These are phyloP conservation scores for Eretmocerus hayati DNA, from an alignment of 2,888 invertebrate species.

Conservation along the genomic window DNA sequence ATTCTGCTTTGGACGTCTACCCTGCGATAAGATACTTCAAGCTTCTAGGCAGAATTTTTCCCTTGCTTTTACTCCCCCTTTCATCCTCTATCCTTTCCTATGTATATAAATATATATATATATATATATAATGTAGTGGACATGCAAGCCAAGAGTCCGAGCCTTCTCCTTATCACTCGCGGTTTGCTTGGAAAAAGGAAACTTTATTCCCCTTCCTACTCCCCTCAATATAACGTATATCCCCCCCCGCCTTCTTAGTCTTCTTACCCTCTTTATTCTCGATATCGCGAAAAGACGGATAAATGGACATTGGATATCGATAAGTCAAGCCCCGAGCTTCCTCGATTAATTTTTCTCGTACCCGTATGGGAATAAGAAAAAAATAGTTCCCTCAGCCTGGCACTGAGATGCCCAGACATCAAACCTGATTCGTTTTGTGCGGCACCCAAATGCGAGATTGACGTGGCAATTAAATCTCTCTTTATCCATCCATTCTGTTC, in stretches of 20 bases:
- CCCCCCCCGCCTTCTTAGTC: background rate
- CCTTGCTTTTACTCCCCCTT: conserved; percentile 3
- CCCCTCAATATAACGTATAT: background rate
- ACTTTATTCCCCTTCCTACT: conserved; percentile 3
- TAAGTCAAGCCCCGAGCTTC: conserved; percentile 20
- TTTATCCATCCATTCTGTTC: no score
- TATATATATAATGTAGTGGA: no score
- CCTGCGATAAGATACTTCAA: conserved; percentile 37
- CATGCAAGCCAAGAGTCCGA: no score
- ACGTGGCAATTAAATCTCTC: no score
- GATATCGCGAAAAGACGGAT: conserved; percentile 18
- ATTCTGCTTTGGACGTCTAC: conserved; percentile 40
- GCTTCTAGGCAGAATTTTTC: conserved; percentile 24
- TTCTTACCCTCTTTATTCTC: conserved; percentile 2
- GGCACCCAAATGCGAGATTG: no score
- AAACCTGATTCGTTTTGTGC: no score
- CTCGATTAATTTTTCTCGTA: conserved; percentile 23
- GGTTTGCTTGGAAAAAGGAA: conserved; percentile 2
- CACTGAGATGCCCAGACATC: conserved; percentile 9
- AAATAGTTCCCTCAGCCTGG: conserved; percentile 11
- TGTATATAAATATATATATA: background rate
- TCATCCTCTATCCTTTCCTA: background rate
- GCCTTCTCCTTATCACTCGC: conserved; percentile 9
- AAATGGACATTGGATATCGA: conserved; percentile 25
- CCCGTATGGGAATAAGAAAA: conserved; percentile 10